phyloP scores from a whole-genome alignment of 2,888 invertebrate genomes.

The Rhorus exstirpatorius region DNA sequence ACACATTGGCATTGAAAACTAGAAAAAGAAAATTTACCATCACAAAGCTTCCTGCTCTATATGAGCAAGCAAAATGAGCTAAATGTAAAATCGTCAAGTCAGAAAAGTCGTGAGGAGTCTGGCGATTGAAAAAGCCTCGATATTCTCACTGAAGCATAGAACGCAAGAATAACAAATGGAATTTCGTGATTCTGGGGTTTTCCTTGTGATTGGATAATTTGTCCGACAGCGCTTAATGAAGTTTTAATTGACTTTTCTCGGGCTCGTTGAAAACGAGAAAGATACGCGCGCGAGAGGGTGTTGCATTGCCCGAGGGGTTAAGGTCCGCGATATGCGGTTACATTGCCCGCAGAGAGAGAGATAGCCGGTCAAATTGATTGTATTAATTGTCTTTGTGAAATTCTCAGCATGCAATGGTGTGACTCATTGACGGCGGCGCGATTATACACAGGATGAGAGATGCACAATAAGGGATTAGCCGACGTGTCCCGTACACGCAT shows the following conservation, averaged over 20 bases:
- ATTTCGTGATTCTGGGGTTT: conserved; percentile 10
- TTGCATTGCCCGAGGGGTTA: too few species aligned
- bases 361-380: conserved; percentile 61
- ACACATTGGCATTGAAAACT: too few species aligned
- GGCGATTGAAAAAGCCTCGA: not conserved
- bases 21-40: too few species aligned
- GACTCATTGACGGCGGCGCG: conserved; percentile 57
- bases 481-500: not conserved
- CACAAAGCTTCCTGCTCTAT: too few species aligned
- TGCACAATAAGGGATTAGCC: conserved; percentile 50
- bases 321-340: too few species aligned
- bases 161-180: not conserved
- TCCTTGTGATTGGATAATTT: conserved; percentile 32
- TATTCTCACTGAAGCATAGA: not conserved
- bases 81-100: too few species aligned
- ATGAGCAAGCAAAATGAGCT: too few species aligned
- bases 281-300: conserved; percentile 3
- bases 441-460: conserved; percentile 52
- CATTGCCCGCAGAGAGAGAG: too few species aligned
- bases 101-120: not conserved
- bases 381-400: conserved; percentile 66
- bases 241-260: conserved; percentile 52
- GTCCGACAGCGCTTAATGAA: conserved; percentile 52
- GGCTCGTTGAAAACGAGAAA: conserved; percentile 17
- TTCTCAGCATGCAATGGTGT: conserved; percentile 55